phyloP scores from a whole-genome alignment of 2,888 invertebrate species.

The Hybos culiciformis region DNA sequence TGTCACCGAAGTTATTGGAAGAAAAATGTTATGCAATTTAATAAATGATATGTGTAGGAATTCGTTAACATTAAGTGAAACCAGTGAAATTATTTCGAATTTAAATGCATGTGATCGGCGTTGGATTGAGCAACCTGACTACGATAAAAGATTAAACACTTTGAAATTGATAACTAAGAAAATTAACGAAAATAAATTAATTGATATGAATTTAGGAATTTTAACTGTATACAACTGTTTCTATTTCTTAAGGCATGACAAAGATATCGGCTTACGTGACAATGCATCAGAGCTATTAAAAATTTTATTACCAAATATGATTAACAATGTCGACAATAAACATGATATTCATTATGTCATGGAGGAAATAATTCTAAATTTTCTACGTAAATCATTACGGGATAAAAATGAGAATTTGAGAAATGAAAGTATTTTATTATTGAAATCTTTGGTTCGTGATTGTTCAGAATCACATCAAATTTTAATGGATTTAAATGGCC shows the following conservation, averaged over 20 bases:
- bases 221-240: constrained; percentile 72
- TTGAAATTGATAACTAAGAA: constrained; percentile 58
- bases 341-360: constrained; percentile 53
- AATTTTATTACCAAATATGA: constrained; percentile 49
- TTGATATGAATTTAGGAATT: constrained; percentile 52
- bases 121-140: constrained; percentile 92
- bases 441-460: constrained; percentile 63
- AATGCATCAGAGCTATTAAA: constrained; percentile 62
- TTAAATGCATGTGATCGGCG: constrained; percentile 78
- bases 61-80: constrained; percentile 33
- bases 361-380: constrained; percentile 55
- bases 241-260: constrained; percentile 60
- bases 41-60: constrained; percentile 44
- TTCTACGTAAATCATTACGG: constrained; percentile 59
- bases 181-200: constrained; percentile 38
- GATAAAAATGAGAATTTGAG: constrained; percentile 56
- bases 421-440: constrained; percentile 63
- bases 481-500: constrained; percentile 51
- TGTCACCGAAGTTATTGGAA: constrained; percentile 47
- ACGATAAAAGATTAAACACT: constrained; percentile 62
- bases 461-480: constrained; percentile 57
- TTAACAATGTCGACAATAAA: constrained; percentile 41
- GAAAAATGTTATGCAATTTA: constrained; percentile 53
- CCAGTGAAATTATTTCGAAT: constrained; percentile 43
- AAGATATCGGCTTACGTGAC: constrained; percentile 72